Conservation (phyloP, 2,113 vertebrate species). For the Cebidichthys violaceus region DNA sequence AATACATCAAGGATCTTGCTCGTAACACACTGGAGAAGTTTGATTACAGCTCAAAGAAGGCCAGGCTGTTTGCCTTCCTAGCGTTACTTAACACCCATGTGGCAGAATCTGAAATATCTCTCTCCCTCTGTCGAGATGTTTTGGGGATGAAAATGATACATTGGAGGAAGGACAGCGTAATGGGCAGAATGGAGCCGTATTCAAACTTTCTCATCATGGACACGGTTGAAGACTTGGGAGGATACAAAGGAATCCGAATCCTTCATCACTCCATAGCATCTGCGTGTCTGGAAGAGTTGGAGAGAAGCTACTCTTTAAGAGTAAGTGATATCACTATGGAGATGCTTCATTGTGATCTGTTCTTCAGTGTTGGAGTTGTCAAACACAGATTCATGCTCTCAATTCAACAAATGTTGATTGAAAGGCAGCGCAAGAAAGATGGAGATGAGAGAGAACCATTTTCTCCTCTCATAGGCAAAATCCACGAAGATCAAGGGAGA, state of each 20-base stretch:
- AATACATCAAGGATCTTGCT: constrained; percentile 49
- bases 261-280: constrained; percentile 60
- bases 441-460: constrained; percentile 56
- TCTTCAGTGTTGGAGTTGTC: constrained; percentile 63
- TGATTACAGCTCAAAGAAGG: constrained; percentile 45
- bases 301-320: not conserved
- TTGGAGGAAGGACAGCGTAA: not conserved
- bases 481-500: constrained; percentile 46
- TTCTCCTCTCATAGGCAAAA: constrained; percentile 67
- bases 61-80: constrained; percentile 27
- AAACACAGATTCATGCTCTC: constrained; percentile 35
- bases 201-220: constrained; percentile 61
- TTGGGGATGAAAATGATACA: not conserved
- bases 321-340: constrained; percentile 25
- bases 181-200: constrained; percentile 55
- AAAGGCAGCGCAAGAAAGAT: constrained; percentile 60
- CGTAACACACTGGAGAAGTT: constrained; percentile 58
- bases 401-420: constrained; percentile 61
- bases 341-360: constrained; percentile 68
- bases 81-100: constrained; percentile 58
- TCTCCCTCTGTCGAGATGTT: constrained; percentile 68
- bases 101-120: constrained; percentile 37
- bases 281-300: constrained; percentile 65
- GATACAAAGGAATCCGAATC: constrained; percentile 40
- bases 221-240: not conserved